A percentile compares a stretch with the other conserved stretches of the same genome.
These are phyloP conservation scores for Amia ocellicauda DNA, from an alignment of 2,113 vertebrate species.

Conservation along the genomic window DNA sequence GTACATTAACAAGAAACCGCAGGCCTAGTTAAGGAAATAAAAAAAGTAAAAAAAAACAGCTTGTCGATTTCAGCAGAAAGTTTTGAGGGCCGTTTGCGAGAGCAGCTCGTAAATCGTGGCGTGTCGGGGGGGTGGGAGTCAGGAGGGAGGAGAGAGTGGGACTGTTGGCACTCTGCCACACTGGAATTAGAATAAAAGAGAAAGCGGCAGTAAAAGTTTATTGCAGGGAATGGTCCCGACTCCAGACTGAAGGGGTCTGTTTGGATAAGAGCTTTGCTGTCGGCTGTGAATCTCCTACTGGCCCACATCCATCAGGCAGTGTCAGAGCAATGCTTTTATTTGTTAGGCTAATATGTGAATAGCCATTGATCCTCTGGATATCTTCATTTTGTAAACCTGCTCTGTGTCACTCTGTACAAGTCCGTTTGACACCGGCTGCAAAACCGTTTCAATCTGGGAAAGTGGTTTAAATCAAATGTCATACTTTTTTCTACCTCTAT, in stretches of 20 bases:
- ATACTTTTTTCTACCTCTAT: too few relatives aligned
- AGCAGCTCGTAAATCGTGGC: constrained; percentile 14
- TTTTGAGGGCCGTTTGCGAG: constrained; percentile 6
- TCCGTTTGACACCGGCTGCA: too few relatives aligned
- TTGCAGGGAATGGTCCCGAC: neutral
- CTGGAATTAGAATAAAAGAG: neutral
- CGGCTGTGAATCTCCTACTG: neutral
- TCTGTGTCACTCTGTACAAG: neutral
- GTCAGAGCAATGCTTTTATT: neutral
- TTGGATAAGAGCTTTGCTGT: neutral
- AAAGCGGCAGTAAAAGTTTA: neutral
- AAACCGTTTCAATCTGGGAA: too few relatives aligned
- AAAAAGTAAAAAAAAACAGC: neutral
- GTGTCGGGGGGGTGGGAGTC: neutral
- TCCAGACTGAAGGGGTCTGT: neutral
- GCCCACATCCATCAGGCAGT: neutral
- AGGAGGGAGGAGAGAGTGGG: neutral
- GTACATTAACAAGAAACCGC: constrained; percentile 11
- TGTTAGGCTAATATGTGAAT: neutral
- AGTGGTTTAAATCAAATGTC: too few relatives aligned
- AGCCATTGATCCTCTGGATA: neutral
- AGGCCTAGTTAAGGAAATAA: constrained; percentile 10
- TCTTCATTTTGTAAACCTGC: neutral
- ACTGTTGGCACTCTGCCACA: neutral
- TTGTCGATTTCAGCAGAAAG: neutral